Evolutionary conservation across 35 echinoderm and acorn worm genomes (phyloP), one percentile per base, ranked within the genome.

Genomic region (Heliocidaris erythrogramma): DNA sequence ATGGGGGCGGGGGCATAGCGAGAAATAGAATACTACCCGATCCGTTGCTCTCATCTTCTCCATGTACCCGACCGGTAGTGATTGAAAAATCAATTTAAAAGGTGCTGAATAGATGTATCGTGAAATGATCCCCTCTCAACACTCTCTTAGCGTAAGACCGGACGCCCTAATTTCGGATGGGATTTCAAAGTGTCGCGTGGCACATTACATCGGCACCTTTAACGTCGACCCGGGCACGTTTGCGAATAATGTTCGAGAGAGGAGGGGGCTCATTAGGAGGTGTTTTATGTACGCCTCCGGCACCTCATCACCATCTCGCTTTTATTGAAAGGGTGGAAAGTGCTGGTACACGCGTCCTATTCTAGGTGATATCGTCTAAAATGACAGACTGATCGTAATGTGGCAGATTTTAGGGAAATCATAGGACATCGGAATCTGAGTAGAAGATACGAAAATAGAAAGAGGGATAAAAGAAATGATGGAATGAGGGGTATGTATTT

Each of bases 61-160:
- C 3, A 42, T 42, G 52, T 56, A 7, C 27, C 24, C 3, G 18
- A 5, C 65, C 21, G 65, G 27, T 78, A 78, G 65, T 78, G 65
- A 78, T 78, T 78, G 65, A 78, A 78, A 78, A 78, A 78, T 78
- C 65, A 78, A 78, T 78, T 78, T 78, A 78, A 78, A 78, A 78
- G 65, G 65, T 78, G 65, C 27, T 78, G 65, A 78, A 78, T 78
- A 78, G 65, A 78, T 78, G 21, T 78, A 78, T 78, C 65, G 65
- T n/a, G 21, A 78, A 78, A 78, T 78, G 65, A 78, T 78, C 65
- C 65, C 65, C 6, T 5, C 10, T 18, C 7, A 78, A 78, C 65
- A 24, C 65, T 78, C 27, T 78, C 65, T 78, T n/a, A 21, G 18
- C 65, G 4, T 7, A 27, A 78, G 17, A 78, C 65, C 4, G 65